phyloP scores from a whole-genome alignment of 2,888 invertebrate genomes.

The Tachina lurida region DNA sequence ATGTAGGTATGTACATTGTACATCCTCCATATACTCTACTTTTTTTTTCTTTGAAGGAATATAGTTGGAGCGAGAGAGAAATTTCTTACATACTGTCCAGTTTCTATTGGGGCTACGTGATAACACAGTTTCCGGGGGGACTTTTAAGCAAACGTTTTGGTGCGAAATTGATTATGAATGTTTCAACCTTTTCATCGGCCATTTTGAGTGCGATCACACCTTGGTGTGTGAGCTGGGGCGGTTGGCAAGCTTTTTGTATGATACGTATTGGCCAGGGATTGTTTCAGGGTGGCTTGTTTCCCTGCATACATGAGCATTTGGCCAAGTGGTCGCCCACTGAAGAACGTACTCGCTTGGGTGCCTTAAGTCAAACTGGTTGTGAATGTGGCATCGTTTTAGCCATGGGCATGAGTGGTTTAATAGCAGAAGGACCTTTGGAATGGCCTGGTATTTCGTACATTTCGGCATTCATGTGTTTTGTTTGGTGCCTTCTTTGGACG shows the following conservation, averaged over 20 bases:
- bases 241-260: conserved; percentile 85
- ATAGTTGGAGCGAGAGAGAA: conserved; percentile 83
- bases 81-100: conserved; percentile 87
- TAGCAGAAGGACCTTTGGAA: conserved; percentile 85
- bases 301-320: conserved; percentile 86
- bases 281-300: conserved; percentile 87
- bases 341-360: conserved; percentile 86
- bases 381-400: conserved; percentile 88
- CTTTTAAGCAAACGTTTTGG: conserved; percentile 87
- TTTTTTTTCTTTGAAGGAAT: conserved; percentile 75
- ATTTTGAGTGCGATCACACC: conserved; percentile 87
- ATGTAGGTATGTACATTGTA: too few species aligned
- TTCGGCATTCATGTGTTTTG: conserved; percentile 84
- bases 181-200: conserved; percentile 86
- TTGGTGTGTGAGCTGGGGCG: conserved; percentile 85
- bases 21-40: too few species aligned
- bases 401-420: conserved; percentile 86
- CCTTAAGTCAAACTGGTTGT: conserved; percentile 85
- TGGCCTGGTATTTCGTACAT: conserved; percentile 88
- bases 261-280: conserved; percentile 87
- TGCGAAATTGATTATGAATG: conserved; percentile 85
- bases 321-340: conserved; percentile 88
- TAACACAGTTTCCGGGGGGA: conserved; percentile 86
- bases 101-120: conserved; percentile 91
- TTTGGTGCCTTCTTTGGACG: conserved; percentile 84